Percentiles rank a stretch among this genome's conserved stretches.
Evolutionary conservation across 2,113 vertebrate genomes (phyloP).

Genomic region (Charina bottae): DNA sequence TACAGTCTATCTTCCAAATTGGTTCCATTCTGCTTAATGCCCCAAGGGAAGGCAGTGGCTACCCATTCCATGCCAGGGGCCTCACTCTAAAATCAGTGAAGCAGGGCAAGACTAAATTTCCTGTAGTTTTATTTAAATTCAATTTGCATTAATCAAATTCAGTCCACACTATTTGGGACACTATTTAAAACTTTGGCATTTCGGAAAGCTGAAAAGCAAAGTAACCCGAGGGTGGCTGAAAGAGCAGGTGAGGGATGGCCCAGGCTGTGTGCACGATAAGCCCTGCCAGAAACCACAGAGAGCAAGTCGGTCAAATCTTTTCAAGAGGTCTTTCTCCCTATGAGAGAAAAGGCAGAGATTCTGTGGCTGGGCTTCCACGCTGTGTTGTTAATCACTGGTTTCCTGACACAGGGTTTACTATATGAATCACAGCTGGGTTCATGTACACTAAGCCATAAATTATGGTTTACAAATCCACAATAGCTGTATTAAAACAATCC

Average conservation of each 20-base stretch:
- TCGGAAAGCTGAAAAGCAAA: not conserved
- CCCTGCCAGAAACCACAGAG: not conserved
- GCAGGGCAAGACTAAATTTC: not conserved
- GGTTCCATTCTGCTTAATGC: not conserved
- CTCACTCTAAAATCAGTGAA: not conserved
- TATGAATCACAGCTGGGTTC: not conserved
- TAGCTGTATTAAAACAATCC: not conserved
- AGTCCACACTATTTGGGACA: too few species aligned
- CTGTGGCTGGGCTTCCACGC: not conserved
- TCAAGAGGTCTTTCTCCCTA: not conserved
- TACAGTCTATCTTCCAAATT: not conserved
- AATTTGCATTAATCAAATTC: not conserved
- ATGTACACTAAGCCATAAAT: not conserved
- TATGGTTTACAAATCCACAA: not conserved
- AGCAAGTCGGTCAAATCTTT: not conserved
- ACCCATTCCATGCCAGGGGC: not conserved
- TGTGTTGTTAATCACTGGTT: not conserved
- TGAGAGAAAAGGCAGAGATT: not conserved
- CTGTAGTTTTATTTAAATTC: not conserved
- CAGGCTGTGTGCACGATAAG: not conserved
- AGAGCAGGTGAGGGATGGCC: not conserved
- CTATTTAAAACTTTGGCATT: not conserved
- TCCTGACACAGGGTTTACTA: not conserved
- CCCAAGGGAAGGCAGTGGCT: not conserved
- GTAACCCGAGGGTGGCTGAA: not conserved